These are phyloP conservation scores for Lemur catta DNA, from an alignment of 2,797 vertebrate species.

Conservation along the genomic window DNA sequence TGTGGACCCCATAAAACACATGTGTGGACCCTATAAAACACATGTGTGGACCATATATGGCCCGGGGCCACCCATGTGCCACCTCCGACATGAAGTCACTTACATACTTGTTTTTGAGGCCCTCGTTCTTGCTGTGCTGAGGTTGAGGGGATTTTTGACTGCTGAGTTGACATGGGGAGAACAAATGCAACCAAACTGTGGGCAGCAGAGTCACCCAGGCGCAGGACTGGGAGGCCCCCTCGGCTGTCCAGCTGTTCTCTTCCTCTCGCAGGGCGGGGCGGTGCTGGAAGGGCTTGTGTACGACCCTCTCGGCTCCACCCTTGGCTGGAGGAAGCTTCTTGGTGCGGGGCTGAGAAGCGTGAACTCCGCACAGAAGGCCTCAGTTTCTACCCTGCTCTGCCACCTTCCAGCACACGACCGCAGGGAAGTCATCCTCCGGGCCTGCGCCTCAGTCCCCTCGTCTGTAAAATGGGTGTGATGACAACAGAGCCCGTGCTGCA, in stretches of 20 bases:
- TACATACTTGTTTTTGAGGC: neutral
- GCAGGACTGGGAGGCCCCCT: rapidly evolving
- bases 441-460: neutral
- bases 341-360: rapidly evolving
- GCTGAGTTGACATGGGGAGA: neutral
- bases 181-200: rapidly evolving
- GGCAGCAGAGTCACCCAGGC: rapidly evolving
- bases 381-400: neutral
- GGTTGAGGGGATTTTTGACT: neutral
- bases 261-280: rapidly evolving
- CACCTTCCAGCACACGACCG: neutral
- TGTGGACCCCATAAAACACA: neutral
- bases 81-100: neutral
- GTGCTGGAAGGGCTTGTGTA: neutral
- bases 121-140: neutral
- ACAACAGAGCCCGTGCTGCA: rapidly evolving
- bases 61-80: neutral
- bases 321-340: rapidly evolving
- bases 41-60: neutral
- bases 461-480: neutral
- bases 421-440: rapidly evolving
- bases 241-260: neutral
- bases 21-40: no score
- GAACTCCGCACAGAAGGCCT: neutral
- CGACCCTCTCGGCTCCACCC: neutral